phyloP scores from a whole-genome alignment of 1,140 invertebrate species.

The Colletes gigas region DNA sequence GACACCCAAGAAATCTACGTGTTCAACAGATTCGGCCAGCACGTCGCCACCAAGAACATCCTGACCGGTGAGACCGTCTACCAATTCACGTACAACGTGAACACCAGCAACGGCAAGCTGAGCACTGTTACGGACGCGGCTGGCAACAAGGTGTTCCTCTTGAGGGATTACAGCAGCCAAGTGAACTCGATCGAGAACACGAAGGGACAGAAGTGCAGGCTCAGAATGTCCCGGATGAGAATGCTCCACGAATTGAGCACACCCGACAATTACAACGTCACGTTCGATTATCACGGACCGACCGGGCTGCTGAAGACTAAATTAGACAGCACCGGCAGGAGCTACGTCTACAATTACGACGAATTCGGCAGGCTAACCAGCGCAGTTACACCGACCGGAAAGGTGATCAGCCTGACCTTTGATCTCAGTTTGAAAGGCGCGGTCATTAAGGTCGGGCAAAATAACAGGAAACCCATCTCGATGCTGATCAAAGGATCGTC shows the following conservation, averaged over 20 bases:
- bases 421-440: conserved; percentile 94
- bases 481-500: conserved; percentile 94
- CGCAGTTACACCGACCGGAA: conserved; percentile 95
- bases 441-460: conserved; percentile 91
- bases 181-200: conserved; percentile 97
- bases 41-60: conserved; percentile 95
- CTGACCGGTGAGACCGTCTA: conserved; percentile 95
- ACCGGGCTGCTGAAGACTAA: conserved; percentile 94
- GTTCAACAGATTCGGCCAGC: conserved; percentile 97
- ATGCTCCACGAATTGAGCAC: conserved; percentile 94
- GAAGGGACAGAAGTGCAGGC: conserved; percentile 94
- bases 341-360: conserved; percentile 97
- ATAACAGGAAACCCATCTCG: conserved; percentile 89
- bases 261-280: conserved; percentile 94
- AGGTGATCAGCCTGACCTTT: conserved; percentile 91
- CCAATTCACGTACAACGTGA: conserved; percentile 96
- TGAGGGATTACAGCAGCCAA: conserved; percentile 92
- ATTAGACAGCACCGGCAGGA: conserved; percentile 93
- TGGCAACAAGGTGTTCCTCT: conserved; percentile 95
- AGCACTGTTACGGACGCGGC: conserved; percentile 95
- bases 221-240: conserved; percentile 93
- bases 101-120: conserved; percentile 97
- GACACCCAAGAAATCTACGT: conserved; percentile 97
- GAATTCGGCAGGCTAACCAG: conserved; percentile 95
- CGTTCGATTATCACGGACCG: conserved; percentile 95